Evolutionary conservation across 1,140 invertebrate species (phyloP), one percentile per base, ranked within the genome.

Genomic region (Drosophila santomea): DNA sequence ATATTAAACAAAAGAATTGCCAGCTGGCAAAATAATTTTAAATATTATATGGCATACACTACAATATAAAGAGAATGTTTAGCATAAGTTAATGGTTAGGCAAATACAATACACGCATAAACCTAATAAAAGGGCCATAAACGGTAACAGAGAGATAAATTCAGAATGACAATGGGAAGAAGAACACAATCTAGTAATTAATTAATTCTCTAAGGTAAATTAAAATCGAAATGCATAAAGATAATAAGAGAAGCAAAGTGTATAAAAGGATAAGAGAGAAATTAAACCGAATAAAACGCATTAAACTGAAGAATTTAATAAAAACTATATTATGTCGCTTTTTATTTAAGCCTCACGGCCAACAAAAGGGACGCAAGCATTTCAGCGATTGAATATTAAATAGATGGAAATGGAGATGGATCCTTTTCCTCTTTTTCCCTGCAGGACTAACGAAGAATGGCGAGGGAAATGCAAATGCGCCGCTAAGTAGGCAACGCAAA

Each of bases 271-370:
- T 82, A 82, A 83, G 72, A 79, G 43, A 52, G 75, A 71, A 89
- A 67, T 60, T 56, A 90, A 89, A 78, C 58, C 83, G 72, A 89
- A 89, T 78, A 80, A 88, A 85, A 84, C 47, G 77, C 80, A 89
- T 88, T 88, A 88, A 88, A 88, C 79, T 72, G 74, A 89, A 75
- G 84, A 89, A 89, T 89, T 89, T 89, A 89, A 89, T 89, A 89
- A 84, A 89, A 84, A 89, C 82, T 66, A 84, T 72, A 68, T 48
- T 48, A 74, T 89, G 57, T 54, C 68, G 57, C 32, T 41, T 74
- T 39, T 66, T 66, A 60, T 57, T 67, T 17, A 39, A 20, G 39
- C n/a, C 43, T 14, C 45, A n/a, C 1, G 4, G 14, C 47, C 48
- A 51, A 35, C 48, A 51, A 51, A 3, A 48, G 23, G 25, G 50